phyloP scores from a whole-genome alignment of 2,888 invertebrate genomes.

The Nezara viridula region DNA sequence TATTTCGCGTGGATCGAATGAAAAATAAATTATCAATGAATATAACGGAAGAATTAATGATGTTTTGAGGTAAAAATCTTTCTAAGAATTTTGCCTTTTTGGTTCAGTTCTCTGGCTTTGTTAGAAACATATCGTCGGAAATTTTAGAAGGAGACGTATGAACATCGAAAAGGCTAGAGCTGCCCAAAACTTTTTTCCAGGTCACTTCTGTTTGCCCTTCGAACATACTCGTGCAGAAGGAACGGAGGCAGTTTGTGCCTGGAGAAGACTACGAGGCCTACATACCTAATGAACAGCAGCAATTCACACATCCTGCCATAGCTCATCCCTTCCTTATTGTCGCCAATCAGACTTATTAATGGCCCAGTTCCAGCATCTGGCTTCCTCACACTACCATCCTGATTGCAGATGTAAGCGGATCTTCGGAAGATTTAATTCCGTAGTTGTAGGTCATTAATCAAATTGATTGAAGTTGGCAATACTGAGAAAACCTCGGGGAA shows the following conservation, averaged over 20 bases:
- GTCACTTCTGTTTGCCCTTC: background rate
- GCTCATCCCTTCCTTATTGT: constrained; percentile 56
- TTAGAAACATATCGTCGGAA: too few relatives aligned
- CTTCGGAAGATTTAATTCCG: background rate
- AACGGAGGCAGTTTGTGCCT: background rate
- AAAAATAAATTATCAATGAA: too few relatives aligned
- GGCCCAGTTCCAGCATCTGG: constrained; percentile 30
- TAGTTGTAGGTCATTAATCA: background rate
- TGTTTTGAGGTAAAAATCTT: too few relatives aligned
- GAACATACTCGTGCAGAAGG: background rate
- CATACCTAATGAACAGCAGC: constrained; percentile 55
- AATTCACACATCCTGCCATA: constrained; percentile 57
- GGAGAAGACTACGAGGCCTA: constrained; percentile 14
- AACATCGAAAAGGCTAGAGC: too few relatives aligned
- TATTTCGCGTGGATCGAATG: too few relatives aligned
- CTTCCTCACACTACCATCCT: constrained; percentile 1
- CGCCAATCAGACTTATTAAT: constrained; percentile 54
- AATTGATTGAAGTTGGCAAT: background rate
- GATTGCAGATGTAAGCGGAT: background rate
- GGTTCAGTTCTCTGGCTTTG: too few relatives aligned
- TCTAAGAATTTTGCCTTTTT: too few relatives aligned
- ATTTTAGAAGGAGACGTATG: too few relatives aligned
- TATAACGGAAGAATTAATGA: too few relatives aligned
- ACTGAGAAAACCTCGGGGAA: background rate
- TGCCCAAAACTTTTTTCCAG: background rate